Evolutionary conservation across 1,140 invertebrate species (phyloP), one percentile per base, ranked within the genome.

Genomic region (Anoplophora glabripennis): DNA sequence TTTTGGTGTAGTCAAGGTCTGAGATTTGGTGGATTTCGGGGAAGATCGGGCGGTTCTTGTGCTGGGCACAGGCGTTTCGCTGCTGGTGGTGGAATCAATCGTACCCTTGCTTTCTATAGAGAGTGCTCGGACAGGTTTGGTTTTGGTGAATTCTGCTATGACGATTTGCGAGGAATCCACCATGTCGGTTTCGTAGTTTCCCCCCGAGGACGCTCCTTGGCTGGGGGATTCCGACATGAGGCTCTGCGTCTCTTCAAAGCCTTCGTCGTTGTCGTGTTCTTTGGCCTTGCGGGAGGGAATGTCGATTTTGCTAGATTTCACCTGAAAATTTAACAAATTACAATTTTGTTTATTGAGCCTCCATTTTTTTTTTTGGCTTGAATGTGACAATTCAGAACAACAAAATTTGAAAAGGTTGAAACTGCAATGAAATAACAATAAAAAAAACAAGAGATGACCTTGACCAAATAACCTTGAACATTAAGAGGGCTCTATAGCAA

Each of bases 181-280:
- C 11, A 64, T 53, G 53, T 72, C 70, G 9, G 63, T 52, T 42
- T 73, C 72, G 56, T 69, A 73, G 52, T 72, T 71, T 33, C 70
- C 67, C 8, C 65, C 67, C 3, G 70, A 72, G 0, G 70, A 73
- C 7, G 72, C 70, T 9, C 72, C 72, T 58, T 73, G 72, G 44
- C 89, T 92, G 1, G 89, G 82, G 1, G 88, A 90, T 70, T 93
- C 91, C 0, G 90, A 92, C 45, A 92, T 88, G 18, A 92, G 77
- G 64, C 86, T 92, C 61, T 92, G 89, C 0, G 89, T 92, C 77
- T 93, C 92, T 73, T 94, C 91, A 69, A 94, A 94, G 7, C 91
- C 92, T 79, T 94, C 92, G 70, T 94, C 92, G 63, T 90, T 88
- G 69, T 77, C 77, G 36, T 69, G 63, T 48, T 71, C 66, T 53